Base-by-base conservation (phyloP, 1,140 invertebrate genomes). In the Ruditapes philippinarum region DNA sequence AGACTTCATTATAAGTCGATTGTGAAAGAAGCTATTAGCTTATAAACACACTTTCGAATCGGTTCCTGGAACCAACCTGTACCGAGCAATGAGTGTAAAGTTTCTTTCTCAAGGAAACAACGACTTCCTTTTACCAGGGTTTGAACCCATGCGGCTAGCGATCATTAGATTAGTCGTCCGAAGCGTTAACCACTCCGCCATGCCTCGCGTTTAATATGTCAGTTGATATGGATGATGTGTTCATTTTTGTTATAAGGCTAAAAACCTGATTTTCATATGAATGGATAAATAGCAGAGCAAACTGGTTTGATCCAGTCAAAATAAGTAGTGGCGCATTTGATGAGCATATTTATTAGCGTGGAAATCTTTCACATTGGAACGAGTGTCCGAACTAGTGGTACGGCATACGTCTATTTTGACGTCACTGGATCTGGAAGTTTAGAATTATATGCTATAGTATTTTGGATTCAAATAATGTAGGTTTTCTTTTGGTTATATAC, bases 221-320 rank as follows among this genome's bases (percentile, higher is more conserved):
- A 86, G 45, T 42, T 86, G 28, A 33, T 40, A n/a, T 60, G 31
- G 2, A 76, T 60, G 70, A 65, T 54, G 36, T 28, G 40, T 22
- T 57, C 70, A 31, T 33, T 12, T 17, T 28, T n/a, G 31, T 57
- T 19, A 33, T 36, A 19, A 22, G 81, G 17, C 36, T 68, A 22
- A 25, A 25, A 12, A 33, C 65, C 65, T 2, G 70, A 57, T 28
- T 3, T 2, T 1, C 25, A 38, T 76, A 74, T 60, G 38, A 42
- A 9, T 49, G 62, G 17, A 40, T 84, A 3, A 19, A 38, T 5
- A 38, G 4, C 17, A 68, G 60, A 14, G 81, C 65, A 9, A 70
- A 45, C 25, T 84, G 62, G 81, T 22, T 70, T 49, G 62, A 22
- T 70, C 22, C 19, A 0, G 38, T 84, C 81, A 81, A 25, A 62